Base-by-base conservation (phyloP, 2,797 vertebrate species). In the Leptatherina wallacei region DNA sequence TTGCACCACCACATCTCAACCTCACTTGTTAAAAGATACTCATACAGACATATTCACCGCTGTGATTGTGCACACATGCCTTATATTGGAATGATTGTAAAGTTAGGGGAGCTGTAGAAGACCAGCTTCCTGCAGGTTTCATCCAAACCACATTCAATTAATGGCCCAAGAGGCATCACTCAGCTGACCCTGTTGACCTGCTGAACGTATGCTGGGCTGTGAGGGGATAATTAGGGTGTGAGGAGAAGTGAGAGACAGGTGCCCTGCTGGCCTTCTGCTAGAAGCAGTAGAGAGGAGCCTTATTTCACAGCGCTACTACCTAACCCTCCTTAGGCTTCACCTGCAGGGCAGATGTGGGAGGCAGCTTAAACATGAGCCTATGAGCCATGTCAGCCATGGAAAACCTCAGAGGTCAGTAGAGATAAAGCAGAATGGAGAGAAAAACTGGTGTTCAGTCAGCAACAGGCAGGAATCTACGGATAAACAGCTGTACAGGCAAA, bases 141-240 rank as follows among this genome's bases (percentile, higher is more conserved):
- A 81, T 81, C 77, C 79, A 85, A 89, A 89, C 79, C 59, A 70
- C 72, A 88, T 91, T 93, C 94, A 95, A 94, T 95, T 95, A 95
- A 90, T 35, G 61, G 82, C 87, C 81, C 82, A 60, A 88, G 88
- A 91, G 88, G 84, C 87, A 77, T 89, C 84, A 55, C 75, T 85
- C 64, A 14, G 64, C 80, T 92, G 93, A 94, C 91, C 93, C 75
- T 61, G 71, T 66, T 93, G 92, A 93, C 92, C 93, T 78, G 69
- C 65, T 52, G 86, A 87, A 80, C 59, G 72, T 83, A 86, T 66
- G 78, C 78, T 54, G 83, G 85, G 82, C 86, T 82, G 85, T 82
- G 84, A 83, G 80, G 81, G 80, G 88, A 93, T 94, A 93, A 94
- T 94, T 92, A 94, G 91, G 91, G 88, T 89, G 78, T 87, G 89